Evolutionary conservation across 2,888 invertebrate species (phyloP).

Genomic region (Anthrax anthrax): DNA sequence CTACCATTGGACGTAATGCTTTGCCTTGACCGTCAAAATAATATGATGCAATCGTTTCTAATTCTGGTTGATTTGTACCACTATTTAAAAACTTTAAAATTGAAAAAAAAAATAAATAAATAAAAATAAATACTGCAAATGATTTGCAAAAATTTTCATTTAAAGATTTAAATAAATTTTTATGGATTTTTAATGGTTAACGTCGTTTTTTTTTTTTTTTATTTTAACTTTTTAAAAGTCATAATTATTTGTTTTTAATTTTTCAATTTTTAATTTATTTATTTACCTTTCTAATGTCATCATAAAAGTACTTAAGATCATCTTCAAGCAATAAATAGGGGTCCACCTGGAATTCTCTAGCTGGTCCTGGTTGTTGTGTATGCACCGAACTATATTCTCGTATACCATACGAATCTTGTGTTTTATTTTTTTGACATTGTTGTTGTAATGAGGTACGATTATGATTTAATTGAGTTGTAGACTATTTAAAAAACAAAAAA

Average conservation of each 20-base stretch:
- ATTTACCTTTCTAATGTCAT: constrained; percentile 70
- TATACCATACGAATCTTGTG: constrained; percentile 2
- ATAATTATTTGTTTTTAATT: constrained; percentile 1
- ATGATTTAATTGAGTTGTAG: neutral
- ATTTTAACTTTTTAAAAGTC: too few relatives aligned
- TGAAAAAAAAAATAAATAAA: neutral
- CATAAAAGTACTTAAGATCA: constrained; percentile 74
- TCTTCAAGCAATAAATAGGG: constrained; percentile 76
- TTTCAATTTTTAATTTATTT: neutral
- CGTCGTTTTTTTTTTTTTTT: too few relatives aligned
- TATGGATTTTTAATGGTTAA: too few relatives aligned
- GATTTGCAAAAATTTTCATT: too few relatives aligned
- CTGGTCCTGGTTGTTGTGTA: constrained; percentile 65
- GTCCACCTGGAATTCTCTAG: constrained; percentile 69
- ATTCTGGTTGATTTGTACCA: constrained; percentile 68
- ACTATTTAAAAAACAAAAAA: constrained; percentile 7
- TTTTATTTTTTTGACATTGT: too few relatives aligned
- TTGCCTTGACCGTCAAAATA: constrained; percentile 98
- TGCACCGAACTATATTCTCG: constrained; percentile 57
- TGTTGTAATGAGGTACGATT: constrained; percentile 1
- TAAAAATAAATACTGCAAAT: too few relatives aligned
- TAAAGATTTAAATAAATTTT: too few relatives aligned
- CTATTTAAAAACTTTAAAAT: constrained; percentile 40
- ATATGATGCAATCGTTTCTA: constrained; percentile 86
- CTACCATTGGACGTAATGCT: constrained; percentile 88